Evolutionary conservation across 2,113 vertebrate species (phyloP).

Genomic region (Crotalus horridus): DNA sequence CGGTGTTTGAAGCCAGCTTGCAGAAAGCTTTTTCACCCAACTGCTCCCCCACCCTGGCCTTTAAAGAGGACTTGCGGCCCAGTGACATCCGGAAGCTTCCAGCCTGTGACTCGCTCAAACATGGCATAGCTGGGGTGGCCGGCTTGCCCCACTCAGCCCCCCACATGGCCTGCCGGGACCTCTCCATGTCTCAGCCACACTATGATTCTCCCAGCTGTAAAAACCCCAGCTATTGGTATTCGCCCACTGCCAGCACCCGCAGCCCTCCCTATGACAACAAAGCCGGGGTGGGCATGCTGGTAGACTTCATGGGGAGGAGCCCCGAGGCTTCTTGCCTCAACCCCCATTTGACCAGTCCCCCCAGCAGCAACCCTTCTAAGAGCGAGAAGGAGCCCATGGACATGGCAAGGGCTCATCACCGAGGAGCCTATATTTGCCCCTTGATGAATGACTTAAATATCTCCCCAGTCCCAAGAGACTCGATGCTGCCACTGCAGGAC

Average conservation of each 20-base stretch:
- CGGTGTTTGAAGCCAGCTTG: conserved; percentile 72
- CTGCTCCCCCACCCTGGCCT: conserved; percentile 86
- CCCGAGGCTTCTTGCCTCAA: conserved; percentile 73
- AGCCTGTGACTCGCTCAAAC: conserved; percentile 86
- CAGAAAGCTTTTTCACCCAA: conserved; percentile 92
- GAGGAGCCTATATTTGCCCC: conserved; percentile 76
- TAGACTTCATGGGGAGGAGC: conserved; percentile 84
- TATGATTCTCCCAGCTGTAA: conserved; percentile 96
- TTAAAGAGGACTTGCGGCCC: conserved; percentile 77
- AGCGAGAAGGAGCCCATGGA: conserved; percentile 85
- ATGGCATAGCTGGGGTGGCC: conserved; percentile 65
- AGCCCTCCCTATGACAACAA: conserved; percentile 86
- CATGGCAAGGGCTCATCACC: conserved; percentile 77
- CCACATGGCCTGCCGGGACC: conserved; percentile 82
- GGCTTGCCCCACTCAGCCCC: conserved; percentile 61
- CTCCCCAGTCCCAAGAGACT: conserved; percentile 89
- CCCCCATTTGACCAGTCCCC: conserved; percentile 76
- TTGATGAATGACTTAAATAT: conserved; percentile 85
- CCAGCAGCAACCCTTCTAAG: conserved; percentile 74
- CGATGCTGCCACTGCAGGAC: conserved; percentile 87
- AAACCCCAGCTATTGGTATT: conserved; percentile 94
- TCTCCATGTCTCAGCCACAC: conserved; percentile 85
- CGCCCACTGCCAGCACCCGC: conserved; percentile 78
- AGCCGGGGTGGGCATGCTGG: conserved; percentile 67
- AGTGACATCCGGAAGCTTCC: conserved; percentile 79